Base-by-base conservation (phyloP, 2,888 invertebrate genomes). In the Amblyteles armatorius region DNA sequence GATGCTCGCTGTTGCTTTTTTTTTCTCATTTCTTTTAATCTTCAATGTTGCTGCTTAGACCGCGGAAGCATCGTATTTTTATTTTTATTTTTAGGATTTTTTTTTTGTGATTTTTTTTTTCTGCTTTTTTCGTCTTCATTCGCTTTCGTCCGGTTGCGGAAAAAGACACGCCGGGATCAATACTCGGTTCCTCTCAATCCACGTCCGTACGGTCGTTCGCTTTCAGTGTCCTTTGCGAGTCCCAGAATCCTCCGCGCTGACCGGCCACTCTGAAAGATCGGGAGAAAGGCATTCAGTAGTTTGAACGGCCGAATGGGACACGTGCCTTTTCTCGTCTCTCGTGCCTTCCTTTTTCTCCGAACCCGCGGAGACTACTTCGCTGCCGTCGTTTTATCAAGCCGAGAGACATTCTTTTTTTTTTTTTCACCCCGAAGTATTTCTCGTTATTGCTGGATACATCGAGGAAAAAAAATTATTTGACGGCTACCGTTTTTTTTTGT, bases 231-330 rank as follows among this genome's bases (percentile, higher is more conserved):
- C 57, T 22, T 11, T 13, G 57, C 57, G 22, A 57, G 13, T 57
- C 57, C 57, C 57, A 13, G 26, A 57, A 57, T 57, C 57, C 57
- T 4, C 57, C 13, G 4, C 26, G 26, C 13, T 57, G 26, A 26
- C 57, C 57, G 57, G 13, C 57, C 26, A 57, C 26, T 57, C 57
- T 11, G 26, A 57, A 57, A 57, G 26, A 57, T 57, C 57, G 57
- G 9, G 1, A 26, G 57, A 26, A 26, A 57, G 26, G 26, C 26
- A 57, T 57, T 57, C 57, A 22, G 22, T 1, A 48, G 44, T 48
- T 48, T 48, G 44, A 48, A 48, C 44, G 44, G 44, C 44, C 44
- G 44, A 48, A 48, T 55, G 19, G 57, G 72, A 72, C 73, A 73
- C 44, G 60, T 55, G 5, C 11, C 71, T 22, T 55, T 19, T 36